Evolutionary conservation across 2,113 vertebrate species (phyloP).

Genomic region (Motacilla alba): DNA sequence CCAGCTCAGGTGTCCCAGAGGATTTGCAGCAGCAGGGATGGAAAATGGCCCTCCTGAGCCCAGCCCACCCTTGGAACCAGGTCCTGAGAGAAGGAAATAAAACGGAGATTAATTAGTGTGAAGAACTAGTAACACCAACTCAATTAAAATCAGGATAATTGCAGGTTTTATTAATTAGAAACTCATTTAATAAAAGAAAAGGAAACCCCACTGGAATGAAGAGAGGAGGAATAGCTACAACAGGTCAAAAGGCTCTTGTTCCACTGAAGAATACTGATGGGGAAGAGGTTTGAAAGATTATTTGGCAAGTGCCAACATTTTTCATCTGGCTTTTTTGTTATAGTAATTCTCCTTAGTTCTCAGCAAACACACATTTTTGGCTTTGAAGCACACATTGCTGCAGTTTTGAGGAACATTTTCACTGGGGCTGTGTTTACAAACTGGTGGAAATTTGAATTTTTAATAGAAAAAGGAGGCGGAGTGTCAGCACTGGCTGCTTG

Average conservation of each 20-base stretch:
- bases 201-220: neutral
- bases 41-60: neutral
- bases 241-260: neutral
- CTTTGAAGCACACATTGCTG: neutral
- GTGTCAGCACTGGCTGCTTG: neutral
- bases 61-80: neutral
- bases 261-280: neutral
- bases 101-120: neutral
- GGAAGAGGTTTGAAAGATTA: neutral
- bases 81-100: neutral
- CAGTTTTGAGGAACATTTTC: neutral
- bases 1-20: neutral
- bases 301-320: neutral
- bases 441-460: neutral
- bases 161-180: neutral
- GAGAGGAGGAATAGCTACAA: neutral
- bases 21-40: neutral
- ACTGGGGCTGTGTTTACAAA: neutral
- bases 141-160: neutral
- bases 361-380: neutral
- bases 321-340: neutral
- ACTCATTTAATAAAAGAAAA: neutral
- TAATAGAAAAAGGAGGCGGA: neutral
- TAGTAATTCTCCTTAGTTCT: neutral
- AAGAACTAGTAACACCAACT: rapidly evolving